phyloP scores from a whole-genome alignment of 1,140 invertebrate species.

The Euwallacea fornicatus region DNA sequence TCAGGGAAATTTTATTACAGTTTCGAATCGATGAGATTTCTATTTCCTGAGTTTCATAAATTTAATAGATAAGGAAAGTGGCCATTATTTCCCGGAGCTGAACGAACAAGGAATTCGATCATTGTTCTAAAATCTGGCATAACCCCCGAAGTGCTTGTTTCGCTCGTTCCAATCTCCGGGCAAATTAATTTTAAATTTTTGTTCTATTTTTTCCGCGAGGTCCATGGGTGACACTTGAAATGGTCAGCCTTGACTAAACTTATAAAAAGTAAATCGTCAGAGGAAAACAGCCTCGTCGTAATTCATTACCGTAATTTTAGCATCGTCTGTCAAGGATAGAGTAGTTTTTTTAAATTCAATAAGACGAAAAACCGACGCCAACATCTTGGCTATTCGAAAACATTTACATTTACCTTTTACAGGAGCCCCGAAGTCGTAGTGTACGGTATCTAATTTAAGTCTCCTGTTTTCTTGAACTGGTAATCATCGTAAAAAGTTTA shows the following conservation, averaged over 20 bases:
- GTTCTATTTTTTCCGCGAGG: slow-evolving; percentile 7
- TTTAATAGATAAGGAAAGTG: no score
- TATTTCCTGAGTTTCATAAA: no score
- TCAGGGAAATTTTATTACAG: no score
- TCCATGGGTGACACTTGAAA: slow-evolving; percentile 1
- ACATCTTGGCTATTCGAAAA: no score
- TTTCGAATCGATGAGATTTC: no score
- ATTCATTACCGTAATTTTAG: slow-evolving; percentile 7
- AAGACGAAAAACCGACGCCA: no score
- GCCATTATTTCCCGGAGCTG: no score
- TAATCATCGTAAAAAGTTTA: slow-evolving; percentile 16
- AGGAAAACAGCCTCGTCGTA: not conserved
- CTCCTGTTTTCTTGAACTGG: not conserved
- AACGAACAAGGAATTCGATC: no score
- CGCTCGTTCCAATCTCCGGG: no score
- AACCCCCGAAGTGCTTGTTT: no score
- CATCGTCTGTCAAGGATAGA: slow-evolving; percentile 4
- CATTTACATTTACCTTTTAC: not conserved
- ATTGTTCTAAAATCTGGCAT: no score
- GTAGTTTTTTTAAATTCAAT: not conserved
- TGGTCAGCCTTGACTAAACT: not conserved
- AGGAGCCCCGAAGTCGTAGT: not conserved
- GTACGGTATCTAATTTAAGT: slow-evolving; percentile 8
- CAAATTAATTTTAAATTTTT: not conserved
- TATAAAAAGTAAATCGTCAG: slow-evolving; percentile 1